Conservation (phyloP, 2,113 vertebrate genomes). For the Thermophis baileyi region DNA sequence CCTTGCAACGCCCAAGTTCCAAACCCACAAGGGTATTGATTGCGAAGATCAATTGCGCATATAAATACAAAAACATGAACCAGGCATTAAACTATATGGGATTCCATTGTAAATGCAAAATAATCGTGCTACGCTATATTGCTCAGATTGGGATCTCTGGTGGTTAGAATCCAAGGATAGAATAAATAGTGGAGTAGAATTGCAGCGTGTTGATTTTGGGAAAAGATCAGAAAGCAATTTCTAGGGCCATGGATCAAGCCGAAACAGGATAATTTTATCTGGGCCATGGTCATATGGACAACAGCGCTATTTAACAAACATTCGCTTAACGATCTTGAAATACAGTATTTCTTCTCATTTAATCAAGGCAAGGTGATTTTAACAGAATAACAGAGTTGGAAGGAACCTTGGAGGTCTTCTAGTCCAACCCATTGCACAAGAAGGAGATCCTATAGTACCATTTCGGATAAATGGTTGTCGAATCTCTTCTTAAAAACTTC, state of each 20-base stretch:
- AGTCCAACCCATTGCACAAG: neutral
- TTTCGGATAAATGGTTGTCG: neutral
- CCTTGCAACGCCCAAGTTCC: slow-evolving; percentile 30
- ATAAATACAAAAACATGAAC: slow-evolving; percentile 58
- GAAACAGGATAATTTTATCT: neutral
- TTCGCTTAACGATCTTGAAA: neutral
- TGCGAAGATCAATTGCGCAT: slow-evolving; percentile 66
- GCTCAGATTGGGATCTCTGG: slow-evolving; percentile 26
- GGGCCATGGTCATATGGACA: neutral
- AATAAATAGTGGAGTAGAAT: neutral
- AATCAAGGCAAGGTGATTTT: neutral
- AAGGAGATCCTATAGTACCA: neutral
- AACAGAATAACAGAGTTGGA: neutral
- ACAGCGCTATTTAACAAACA: neutral
- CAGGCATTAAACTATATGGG: slow-evolving; percentile 60
- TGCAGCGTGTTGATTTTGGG: neutral
- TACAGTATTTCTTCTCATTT: neutral
- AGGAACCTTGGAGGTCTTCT: neutral
- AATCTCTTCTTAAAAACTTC: neutral
- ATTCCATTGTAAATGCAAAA: slow-evolving; percentile 51
- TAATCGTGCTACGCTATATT: slow-evolving; percentile 19
- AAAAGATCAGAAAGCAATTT: neutral
- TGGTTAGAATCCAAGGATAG: neutral
- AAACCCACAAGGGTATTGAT: slow-evolving; percentile 61
- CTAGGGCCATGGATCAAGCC: neutral